Percentiles rank a stretch among this genome's conserved stretches.
Conservation (phyloP, 2,113 vertebrate genomes). For the Aix galericulata region DNA sequence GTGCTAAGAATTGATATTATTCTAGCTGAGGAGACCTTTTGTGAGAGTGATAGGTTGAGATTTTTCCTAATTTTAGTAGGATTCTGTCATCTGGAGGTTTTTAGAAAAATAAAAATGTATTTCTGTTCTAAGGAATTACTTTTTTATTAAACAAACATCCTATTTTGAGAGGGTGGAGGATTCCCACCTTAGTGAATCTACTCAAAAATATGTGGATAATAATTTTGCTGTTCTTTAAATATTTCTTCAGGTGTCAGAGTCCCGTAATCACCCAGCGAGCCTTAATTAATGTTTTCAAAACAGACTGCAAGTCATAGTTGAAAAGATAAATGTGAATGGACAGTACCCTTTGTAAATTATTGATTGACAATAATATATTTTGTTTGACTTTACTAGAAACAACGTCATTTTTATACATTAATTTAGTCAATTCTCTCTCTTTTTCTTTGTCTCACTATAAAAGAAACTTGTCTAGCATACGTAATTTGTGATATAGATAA, state of each 20-base stretch:
- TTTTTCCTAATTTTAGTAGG: background rate
- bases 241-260: background rate
- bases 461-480: background rate
- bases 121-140: background rate
- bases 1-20: conserved; percentile 24
- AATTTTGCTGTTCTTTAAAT: background rate
- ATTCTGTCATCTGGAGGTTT: background rate
- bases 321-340: background rate
- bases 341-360: background rate
- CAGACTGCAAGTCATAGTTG: background rate
- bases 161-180: background rate
- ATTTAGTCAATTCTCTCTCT: background rate
- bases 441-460: background rate
- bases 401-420: background rate
- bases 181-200: background rate
- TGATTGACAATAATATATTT: background rate
- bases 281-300: conserved; percentile 2
- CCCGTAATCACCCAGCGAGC: background rate
- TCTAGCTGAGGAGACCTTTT: background rate
- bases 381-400: background rate
- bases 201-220: background rate
- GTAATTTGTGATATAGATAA: background rate
- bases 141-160: background rate
- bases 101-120: background rate
- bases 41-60: background rate